Evolutionary conservation across 2,797 vertebrate species (phyloP), one percentile per base, ranked within the genome.

Genomic region (Allochrocebus solatus): DNA sequence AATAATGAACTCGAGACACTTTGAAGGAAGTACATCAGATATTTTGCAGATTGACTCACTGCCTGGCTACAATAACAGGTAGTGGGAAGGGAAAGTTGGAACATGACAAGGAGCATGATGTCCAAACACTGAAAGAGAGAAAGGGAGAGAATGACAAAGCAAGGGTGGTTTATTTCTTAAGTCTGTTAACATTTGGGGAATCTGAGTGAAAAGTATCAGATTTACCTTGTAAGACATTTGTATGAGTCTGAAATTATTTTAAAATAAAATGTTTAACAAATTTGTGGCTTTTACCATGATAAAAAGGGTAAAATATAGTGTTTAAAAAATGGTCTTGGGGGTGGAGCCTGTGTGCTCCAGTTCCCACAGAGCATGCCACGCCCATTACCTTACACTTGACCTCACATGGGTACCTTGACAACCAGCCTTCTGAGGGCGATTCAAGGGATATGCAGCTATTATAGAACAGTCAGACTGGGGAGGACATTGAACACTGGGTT

Each of bases 91-190:
- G 0, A 4, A 74, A 48, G 50, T 30, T 48, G 41, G n/a, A 24
- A 3, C 24, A 17, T 0, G 6, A 13, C 2, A 12, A 55, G 26
- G 26, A 61, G 4, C 12, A 16, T 1, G 13, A 17, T 24, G 1
- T 50, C 48, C 78, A 78, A 55, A 39, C 21, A 16, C 0, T 53
- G 50, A 61, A 41, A 48, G 48, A 57, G 46, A 76, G 24, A 36
- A 36, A 12, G n/a, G 21, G 39, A 81, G 10, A 41, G n/a, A 81
- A 53, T 12, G 14, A 30, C 6, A 33, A 36, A 39, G 2, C 2
- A 36, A 55, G 28, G 17, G 11, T n/a, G 21, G n/a, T 33, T 80
- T 12, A 14, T 80, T 55, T 79, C 64, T 50, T n/a, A 7, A 59
- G 14, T 86, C 26, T 41, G n/a, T n/a, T 43, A 86, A 74, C 12